Percentiles rank a stretch among this genome's conserved stretches.
These are phyloP conservation scores for Zenarchopterus dispar DNA, from an alignment of 2,797 vertebrate species.

Conservation along the genomic window DNA sequence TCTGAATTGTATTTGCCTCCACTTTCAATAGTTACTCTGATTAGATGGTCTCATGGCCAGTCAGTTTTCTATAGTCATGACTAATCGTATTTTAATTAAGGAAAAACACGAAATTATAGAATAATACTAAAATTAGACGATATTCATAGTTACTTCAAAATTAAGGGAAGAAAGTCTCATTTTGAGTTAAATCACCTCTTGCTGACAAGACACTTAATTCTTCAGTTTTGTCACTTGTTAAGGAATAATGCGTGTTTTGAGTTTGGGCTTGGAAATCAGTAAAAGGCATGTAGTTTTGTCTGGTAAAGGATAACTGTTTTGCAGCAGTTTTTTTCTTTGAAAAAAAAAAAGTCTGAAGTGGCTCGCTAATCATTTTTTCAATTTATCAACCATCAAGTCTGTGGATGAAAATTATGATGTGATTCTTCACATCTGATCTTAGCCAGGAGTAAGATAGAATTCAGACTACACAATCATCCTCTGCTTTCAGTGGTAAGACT, in stretches of 20 bases:
- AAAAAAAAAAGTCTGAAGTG: slow-evolving; percentile 10
- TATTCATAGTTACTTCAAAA: slow-evolving; percentile 36
- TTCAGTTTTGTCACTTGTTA: slow-evolving; percentile 22
- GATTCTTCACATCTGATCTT: slow-evolving; percentile 24
- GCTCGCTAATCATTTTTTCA: background rate
- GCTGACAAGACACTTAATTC: slow-evolving; percentile 12
- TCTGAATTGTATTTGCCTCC: slow-evolving; percentile 78
- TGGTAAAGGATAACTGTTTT: slow-evolving; percentile 58
- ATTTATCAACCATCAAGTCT: slow-evolving; percentile 17
- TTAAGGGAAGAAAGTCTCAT: slow-evolving; percentile 23
- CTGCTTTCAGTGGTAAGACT: slow-evolving; percentile 76
- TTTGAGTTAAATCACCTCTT: slow-evolving; percentile 37
- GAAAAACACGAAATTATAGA: slow-evolving; percentile 28
- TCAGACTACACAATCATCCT: slow-evolving; percentile 74
- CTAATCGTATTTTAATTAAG: slow-evolving; percentile 38
- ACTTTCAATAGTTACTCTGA: slow-evolving; percentile 38
- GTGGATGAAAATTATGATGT: slow-evolving; percentile 12
- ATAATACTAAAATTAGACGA: slow-evolving; percentile 23
- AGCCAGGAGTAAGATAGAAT: slow-evolving; percentile 68
- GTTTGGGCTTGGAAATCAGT: slow-evolving; percentile 13
- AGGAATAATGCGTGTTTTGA: slow-evolving; percentile 30
- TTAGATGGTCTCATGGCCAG: slow-evolving; percentile 65
- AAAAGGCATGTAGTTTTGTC: slow-evolving; percentile 27
- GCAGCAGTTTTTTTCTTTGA: slow-evolving; percentile 54
- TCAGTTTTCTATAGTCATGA: slow-evolving; percentile 59